These are phyloP conservation scores for Corella eumyota DNA, from an alignment of 23 tunicate species.

Conservation along the genomic window DNA sequence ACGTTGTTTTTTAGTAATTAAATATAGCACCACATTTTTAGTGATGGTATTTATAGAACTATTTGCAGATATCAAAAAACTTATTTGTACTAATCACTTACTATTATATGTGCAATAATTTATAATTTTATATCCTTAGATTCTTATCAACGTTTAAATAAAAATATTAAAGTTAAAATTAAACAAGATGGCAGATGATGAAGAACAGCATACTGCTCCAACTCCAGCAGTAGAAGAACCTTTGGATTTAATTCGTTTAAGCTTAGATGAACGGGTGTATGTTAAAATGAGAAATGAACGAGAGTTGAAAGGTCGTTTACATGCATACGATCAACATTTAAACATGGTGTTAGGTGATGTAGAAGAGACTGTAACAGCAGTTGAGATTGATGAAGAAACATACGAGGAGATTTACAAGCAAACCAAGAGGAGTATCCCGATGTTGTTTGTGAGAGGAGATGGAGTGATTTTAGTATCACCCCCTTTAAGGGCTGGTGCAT, in stretches of 20 bases:
- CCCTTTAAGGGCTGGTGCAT: conserved; percentile 88
- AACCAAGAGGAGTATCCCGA: conserved; percentile 92
- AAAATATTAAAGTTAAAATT: too few species aligned
- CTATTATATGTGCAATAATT: too few species aligned
- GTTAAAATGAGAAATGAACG: conserved; percentile 97
- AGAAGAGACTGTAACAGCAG: conserved; percentile 95
- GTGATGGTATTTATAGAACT: too few species aligned
- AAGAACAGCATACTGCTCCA: conserved; percentile 39
- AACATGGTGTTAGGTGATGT: conserved; percentile 99
- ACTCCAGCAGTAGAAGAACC: conserved; percentile 97
- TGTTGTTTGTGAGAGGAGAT: conserved; percentile 99
- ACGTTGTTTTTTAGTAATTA: too few species aligned
- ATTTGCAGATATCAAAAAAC: too few species aligned
- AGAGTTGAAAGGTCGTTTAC: conserved; percentile 89
- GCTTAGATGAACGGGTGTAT: conserved; percentile 95
- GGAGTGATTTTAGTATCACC: conserved; percentile 98
- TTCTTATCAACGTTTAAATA: too few species aligned
- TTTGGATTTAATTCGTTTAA: conserved; percentile 88
- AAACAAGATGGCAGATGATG: conserved; percentile 77
- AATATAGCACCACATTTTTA: too few species aligned
- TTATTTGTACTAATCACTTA: too few species aligned
- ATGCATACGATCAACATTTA: conserved; percentile 98
- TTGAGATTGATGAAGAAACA: conserved; percentile 99
- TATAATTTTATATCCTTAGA: too few species aligned
- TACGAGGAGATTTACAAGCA: conserved; percentile 99